Evolutionary conservation across 2,113 vertebrate species (phyloP).

Genomic region (Ondatra zibethicus): DNA sequence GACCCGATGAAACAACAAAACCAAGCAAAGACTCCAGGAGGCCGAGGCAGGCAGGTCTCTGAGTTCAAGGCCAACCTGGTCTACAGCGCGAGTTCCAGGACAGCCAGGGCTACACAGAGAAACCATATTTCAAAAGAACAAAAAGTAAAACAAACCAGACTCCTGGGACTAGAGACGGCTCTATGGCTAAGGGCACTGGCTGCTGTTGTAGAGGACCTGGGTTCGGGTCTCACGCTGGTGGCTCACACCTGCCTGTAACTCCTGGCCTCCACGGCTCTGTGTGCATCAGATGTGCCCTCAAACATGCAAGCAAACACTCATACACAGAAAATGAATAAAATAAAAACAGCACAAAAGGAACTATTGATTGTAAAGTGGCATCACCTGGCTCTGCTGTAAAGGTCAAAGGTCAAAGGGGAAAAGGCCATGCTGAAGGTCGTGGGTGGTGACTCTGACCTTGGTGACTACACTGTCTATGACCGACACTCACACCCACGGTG

Average conservation of each 20-base stretch:
- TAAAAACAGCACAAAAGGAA: not conserved
- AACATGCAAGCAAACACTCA: not conserved
- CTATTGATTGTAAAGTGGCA: not conserved
- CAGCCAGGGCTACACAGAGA: not conserved
- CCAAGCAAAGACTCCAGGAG: not conserved
- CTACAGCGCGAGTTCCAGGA: not conserved
- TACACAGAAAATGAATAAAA: not conserved
- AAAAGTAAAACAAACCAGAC: not conserved
- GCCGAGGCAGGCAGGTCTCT: not conserved
- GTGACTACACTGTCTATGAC: not conserved
- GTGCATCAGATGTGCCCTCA: not conserved
- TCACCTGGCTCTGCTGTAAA: not conserved
- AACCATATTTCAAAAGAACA: not conserved
- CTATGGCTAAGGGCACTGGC: not conserved
- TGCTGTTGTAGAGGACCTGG: not conserved
- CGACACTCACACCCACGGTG: accelerated
- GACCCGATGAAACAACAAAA: not conserved
- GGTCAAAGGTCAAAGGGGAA: not conserved
- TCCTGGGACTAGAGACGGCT: not conserved
- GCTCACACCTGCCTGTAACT: not conserved
- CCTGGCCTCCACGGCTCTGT: not conserved
- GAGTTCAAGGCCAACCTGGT: not conserved
- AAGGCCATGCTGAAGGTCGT: not conserved
- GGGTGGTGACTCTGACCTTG: not conserved
- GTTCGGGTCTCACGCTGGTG: not conserved